Evolutionary conservation across 2,888 invertebrate genomes (phyloP), one percentile per base, ranked within the genome.

Genomic region (Criorhina ranunculi): DNA sequence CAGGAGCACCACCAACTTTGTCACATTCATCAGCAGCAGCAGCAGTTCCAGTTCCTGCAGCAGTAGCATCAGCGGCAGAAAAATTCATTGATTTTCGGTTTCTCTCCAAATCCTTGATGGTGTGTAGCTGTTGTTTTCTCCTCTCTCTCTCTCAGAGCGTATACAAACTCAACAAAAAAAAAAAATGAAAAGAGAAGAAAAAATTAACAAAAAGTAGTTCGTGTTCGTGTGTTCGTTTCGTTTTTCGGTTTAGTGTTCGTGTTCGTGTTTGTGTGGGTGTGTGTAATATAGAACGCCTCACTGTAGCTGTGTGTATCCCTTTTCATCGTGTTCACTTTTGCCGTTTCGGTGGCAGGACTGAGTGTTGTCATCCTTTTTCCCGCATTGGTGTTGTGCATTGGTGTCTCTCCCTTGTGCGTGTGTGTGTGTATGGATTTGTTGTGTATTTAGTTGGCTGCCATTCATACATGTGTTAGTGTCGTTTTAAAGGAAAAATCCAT

Each of bases 71-170:
- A 80, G 72, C 72, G 53, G 77, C 64, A 70, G 85, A 76, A 79
- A 85, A 76, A 76, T 66, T 85, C 80, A 85, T 85, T 85, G 85
- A 85, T 85, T 85, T 85, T 85, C 75, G 85, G 79, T 70, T 80
- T 70, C 66, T 82, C 76, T 79, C 29, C 67, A 62, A n/a, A n/a
- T 67, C 53, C 42, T 78, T 51, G 72, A 67, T 60, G 59, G 69
- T 59, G 73, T 66, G 59, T 59, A 64, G 64, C 70, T 77, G 66
- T 64, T 78, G 73, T 77, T 67, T 19, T 67, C 51, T 66, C 35
- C 53, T 51, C 37, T 46, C 46, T 44, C 60, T 29, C 53, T 51
- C 37, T 46, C 46, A 60, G 46, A 62, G 59, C 29, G 46, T 51
- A 37, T 60, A 53, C 35, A 62, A 77, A 70, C 44, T 19, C 55